Conservation (phyloP, 1,140 invertebrate genomes). For the Diplogasteroides magnus region DNA sequence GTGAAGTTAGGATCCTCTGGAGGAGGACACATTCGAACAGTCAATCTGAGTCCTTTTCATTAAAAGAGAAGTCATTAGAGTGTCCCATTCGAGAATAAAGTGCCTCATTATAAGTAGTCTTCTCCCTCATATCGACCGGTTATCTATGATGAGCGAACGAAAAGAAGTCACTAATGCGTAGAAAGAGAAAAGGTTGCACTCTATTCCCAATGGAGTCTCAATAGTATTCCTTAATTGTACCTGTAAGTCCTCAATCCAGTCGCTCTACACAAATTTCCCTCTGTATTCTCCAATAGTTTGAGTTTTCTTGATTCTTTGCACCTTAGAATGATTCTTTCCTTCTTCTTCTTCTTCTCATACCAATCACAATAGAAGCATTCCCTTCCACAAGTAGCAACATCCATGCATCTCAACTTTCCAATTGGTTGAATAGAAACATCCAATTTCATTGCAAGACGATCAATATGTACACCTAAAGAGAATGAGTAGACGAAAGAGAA, state of each 20-base stretch:
- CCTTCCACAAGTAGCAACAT: slow-evolving; percentile 51
- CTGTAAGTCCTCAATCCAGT: slow-evolving; percentile 52
- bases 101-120: too few species aligned
- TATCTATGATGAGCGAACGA: too few species aligned
- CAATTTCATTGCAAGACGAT: slow-evolving; percentile 52
- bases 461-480: slow-evolving; percentile 49
- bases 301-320: slow-evolving; percentile 36
- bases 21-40: slow-evolving; percentile 39
- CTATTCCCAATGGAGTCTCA: too few species aligned
- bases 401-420: slow-evolving; percentile 54
- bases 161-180: too few species aligned
- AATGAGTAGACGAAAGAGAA: slow-evolving; percentile 6
- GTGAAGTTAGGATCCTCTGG: slow-evolving; percentile 55
- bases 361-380: slow-evolving; percentile 55
- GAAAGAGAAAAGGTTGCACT: too few species aligned
- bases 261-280: slow-evolving; percentile 52
- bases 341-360: slow-evolving; percentile 42
- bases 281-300: slow-evolving; percentile 53
- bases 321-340: slow-evolving; percentile 23
- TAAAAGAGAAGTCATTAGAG: background rate
- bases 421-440: slow-evolving; percentile 53
- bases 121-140: too few species aligned
- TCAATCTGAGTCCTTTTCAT: too few species aligned
- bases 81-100: too few species aligned
- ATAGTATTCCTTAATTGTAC: too few species aligned